Base-by-base conservation (phyloP, 1,140 invertebrate species). In the Drosophila hydei region DNA sequence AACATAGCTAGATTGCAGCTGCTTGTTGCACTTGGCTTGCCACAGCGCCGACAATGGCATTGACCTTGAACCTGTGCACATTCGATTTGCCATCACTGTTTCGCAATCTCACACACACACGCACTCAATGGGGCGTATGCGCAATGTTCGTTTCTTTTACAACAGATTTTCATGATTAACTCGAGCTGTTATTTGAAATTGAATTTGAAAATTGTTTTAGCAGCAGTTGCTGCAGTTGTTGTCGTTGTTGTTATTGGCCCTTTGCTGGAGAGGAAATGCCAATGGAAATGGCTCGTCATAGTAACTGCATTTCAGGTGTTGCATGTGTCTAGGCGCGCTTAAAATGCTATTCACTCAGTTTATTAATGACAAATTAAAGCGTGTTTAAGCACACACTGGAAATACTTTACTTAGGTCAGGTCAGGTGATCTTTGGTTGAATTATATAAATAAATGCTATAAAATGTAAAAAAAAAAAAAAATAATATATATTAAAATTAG, bases 51-150 rank as follows among this genome's bases (percentile, higher is more conserved):
- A 75, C 72, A 65, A 74, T 75, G 73, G 59, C 77, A 64, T 45
- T 74, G 63, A 83, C 79, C 79, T 83, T 81, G 74, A 83, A 77
- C 79, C 67, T 77, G 58, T 58, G 55, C 48, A 52, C 59, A 40
- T 71, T 67, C 25, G 23, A 38, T 68, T 56, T 61, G 54, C 72
- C n/a, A 42, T 18, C 16, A 40, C 47, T 50, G 42, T 43, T 2
- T 8, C 14, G 12, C 21, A 12, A 21, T 16, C 18, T 6, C 4
- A 12, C 36, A 14, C n/a, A n/a, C 36, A 14, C 3, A 14, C 38
- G 1, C 25, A 30, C 59, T 4, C 12, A 48, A 52, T 45, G 51
- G 43, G 52, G 45, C 68, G 61, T 65, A 71, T 71, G 68, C 56
- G 62, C 68, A 71, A 71, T 71, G 36, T 8, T 5, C 2, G 33